A percentile compares a stretch with the other conserved stretches of the same genome.
Evolutionary conservation across 2,797 vertebrate species (phyloP).

Genomic region (Artibeus jamaicensis): DNA sequence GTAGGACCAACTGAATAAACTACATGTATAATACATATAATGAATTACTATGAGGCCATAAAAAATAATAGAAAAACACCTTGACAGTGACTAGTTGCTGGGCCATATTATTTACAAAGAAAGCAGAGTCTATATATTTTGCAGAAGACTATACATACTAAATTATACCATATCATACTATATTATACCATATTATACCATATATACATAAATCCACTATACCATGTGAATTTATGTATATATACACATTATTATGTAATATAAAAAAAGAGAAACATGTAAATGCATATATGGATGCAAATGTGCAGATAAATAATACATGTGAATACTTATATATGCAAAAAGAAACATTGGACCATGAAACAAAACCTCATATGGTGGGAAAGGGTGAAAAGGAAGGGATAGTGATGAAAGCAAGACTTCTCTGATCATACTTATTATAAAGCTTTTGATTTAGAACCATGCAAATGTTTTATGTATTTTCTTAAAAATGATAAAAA

Average conservation of each 20-base stretch:
- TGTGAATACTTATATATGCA: neutral
- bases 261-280: neutral
- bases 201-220: too few relatives aligned
- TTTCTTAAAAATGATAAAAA: conserved; percentile 34
- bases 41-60: neutral
- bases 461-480: neutral
- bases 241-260: neutral
- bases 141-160: neutral
- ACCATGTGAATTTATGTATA: neutral
- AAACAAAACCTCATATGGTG: neutral
- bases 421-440: neutral
- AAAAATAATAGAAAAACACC: neutral
- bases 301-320: neutral
- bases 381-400: neutral
- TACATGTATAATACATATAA: conserved; percentile 13
- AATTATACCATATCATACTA: too few relatives aligned
- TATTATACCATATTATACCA: too few relatives aligned
- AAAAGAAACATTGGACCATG: neutral
- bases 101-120: neutral
- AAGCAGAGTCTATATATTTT: neutral
- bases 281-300: neutral
- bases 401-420: neutral
- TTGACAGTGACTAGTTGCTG: neutral
- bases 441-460: conserved; percentile 28
- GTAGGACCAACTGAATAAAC: neutral